Percentiles rank a stretch among this genome's conserved stretches.
These are phyloP conservation scores for Zosterops pallidus DNA, from an alignment of 2,113 vertebrate species.

Conservation along the genomic window DNA sequence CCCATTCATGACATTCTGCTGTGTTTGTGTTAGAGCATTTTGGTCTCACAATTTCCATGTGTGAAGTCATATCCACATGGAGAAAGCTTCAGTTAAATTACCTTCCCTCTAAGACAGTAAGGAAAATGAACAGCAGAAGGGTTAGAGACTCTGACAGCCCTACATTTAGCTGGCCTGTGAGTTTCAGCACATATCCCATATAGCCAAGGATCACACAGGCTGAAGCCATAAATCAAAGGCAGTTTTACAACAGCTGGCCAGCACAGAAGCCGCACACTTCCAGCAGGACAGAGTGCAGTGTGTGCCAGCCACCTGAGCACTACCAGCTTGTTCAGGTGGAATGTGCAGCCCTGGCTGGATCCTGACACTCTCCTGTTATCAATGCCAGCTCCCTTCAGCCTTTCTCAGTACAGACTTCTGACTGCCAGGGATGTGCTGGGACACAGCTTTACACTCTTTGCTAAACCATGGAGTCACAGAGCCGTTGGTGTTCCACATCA, in stretches of 20 bases:
- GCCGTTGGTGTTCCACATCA: neutral
- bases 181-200: neutral
- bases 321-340: neutral
- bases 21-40: neutral
- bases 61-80: neutral
- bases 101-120: neutral
- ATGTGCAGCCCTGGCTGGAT: neutral
- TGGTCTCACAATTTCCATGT: neutral
- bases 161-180: neutral
- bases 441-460: neutral
- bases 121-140: neutral
- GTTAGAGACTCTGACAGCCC: neutral
- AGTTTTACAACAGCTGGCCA: neutral
- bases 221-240: neutral
- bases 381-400: neutral
- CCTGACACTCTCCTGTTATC: neutral
- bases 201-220: neutral
- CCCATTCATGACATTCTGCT: neutral
- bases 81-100: neutral
- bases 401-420: neutral
- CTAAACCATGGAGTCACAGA: neutral
- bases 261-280: neutral
- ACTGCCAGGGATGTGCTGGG: accelerated
- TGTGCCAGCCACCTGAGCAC: neutral
- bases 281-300: neutral